Conservation (phyloP, 1,140 invertebrate species). For the Halictus rubicundus region DNA sequence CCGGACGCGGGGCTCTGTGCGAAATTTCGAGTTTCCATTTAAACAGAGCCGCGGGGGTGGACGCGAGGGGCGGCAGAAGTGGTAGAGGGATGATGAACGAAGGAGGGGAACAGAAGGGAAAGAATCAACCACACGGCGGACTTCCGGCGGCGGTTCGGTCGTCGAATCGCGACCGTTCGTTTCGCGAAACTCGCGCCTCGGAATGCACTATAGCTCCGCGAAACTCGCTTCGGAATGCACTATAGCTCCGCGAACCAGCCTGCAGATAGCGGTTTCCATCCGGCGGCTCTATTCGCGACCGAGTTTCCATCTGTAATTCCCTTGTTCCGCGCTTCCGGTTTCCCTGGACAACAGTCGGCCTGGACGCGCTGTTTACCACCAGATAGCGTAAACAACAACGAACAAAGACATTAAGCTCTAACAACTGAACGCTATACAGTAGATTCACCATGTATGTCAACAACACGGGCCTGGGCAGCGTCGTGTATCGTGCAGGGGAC, state of each 20-base stretch:
- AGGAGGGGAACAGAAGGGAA: background rate
- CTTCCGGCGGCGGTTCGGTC: constrained; percentile 18
- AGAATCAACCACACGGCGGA: constrained; percentile 8
- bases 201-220: background rate
- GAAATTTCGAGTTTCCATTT: constrained; percentile 37
- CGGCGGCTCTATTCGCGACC: constrained; percentile 8
- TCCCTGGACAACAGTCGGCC: background rate
- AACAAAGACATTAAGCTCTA: no score
- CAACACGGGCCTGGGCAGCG: no score
- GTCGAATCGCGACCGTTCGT: background rate
- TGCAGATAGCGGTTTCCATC: constrained; percentile 25
- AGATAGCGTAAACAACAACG: background rate
- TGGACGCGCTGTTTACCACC: no score
- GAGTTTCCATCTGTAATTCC: background rate
- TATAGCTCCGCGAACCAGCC: constrained; percentile 11
- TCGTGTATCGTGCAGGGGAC: no score
- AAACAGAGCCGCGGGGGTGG: constrained; percentile 4
- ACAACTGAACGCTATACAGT: no score
- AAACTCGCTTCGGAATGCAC: background rate
- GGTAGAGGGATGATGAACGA: background rate
- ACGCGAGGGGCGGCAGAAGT: background rate
- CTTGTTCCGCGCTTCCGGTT: background rate
- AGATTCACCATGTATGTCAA: no score
- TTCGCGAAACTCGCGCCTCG: constrained; percentile 1
- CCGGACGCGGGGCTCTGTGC: background rate